Percentiles rank a stretch among this genome's conserved stretches.
Conservation (phyloP, 2,888 invertebrate genomes). For the Mythimna loreyi region DNA sequence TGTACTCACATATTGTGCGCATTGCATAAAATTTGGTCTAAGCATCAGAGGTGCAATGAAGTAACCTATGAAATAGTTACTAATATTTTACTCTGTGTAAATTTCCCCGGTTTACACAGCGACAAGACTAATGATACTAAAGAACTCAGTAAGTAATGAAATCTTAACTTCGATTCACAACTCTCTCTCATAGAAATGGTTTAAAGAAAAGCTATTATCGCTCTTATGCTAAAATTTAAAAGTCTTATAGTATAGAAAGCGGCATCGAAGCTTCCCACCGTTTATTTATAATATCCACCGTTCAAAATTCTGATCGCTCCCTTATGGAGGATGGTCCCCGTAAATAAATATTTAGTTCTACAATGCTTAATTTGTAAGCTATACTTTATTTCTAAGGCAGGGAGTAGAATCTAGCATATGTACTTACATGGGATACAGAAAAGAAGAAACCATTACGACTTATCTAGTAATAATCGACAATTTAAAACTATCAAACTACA, state of each 20-base stretch:
- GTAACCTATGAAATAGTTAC: constrained; percentile 71
- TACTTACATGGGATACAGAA: constrained; percentile 75
- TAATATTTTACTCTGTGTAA: constrained; percentile 79
- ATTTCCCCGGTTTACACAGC: constrained; percentile 89
- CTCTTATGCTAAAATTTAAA: constrained; percentile 79
- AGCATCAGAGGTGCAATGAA: constrained; percentile 84
- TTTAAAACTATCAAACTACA: constrained; percentile 82
- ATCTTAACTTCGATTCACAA: constrained; percentile 83
- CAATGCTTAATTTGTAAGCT: constrained; percentile 79
- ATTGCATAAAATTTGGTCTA: constrained; percentile 81
- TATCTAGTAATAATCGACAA: constrained; percentile 79
- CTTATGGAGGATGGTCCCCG: constrained; percentile 87
- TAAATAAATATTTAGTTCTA: constrained; percentile 80
- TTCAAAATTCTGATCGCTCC: constrained; percentile 84
- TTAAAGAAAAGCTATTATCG: constrained; percentile 75
- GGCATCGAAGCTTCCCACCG: constrained; percentile 78
- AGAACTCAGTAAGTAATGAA: constrained; percentile 68
- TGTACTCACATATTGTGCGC: constrained; percentile 82
- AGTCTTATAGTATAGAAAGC: constrained; percentile 82
- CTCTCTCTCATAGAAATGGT: constrained; percentile 77
- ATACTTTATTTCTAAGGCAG: constrained; percentile 81
- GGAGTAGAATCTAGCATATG: constrained; percentile 82
- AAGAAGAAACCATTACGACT: constrained; percentile 75
- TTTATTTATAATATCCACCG: constrained; percentile 70
- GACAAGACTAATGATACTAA: constrained; percentile 72